Evolutionary conservation across 2,888 invertebrate species (phyloP).

Genomic region (Liopterus haemorrhoidalis): DNA sequence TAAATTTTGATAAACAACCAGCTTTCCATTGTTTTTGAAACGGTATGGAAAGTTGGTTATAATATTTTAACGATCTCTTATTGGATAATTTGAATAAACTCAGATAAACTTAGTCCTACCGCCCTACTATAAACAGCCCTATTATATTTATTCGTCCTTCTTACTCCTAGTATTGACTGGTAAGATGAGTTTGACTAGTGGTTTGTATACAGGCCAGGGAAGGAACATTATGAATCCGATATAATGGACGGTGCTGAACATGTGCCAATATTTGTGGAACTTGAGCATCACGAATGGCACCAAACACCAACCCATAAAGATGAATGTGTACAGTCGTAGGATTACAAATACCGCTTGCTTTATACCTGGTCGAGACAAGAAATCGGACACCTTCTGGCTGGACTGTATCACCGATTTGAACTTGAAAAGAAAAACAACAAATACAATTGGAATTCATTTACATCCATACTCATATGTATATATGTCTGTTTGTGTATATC

Average conservation of each 20-base stretch:
- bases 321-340: constrained; percentile 66
- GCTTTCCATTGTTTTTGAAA: too few relatives aligned
- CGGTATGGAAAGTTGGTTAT: too few relatives aligned
- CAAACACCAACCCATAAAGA: constrained; percentile 80
- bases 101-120: too few relatives aligned
- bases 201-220: constrained; percentile 58
- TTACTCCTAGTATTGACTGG: too few relatives aligned
- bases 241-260: constrained; percentile 60
- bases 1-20: too few relatives aligned
- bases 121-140: too few relatives aligned
- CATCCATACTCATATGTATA: too few relatives aligned
- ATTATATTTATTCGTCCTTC: too few relatives aligned
- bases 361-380: constrained; percentile 45
- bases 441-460: neutral
- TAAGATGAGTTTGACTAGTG: constrained; percentile 39
- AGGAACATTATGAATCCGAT: constrained; percentile 63
- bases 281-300: constrained; percentile 68
- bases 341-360: constrained; percentile 52
- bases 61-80: too few relatives aligned
- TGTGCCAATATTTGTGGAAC: constrained; percentile 60
- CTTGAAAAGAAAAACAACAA: constrained; percentile 41
- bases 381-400: constrained; percentile 47
- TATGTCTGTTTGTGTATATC: too few relatives aligned
- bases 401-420: constrained; percentile 52
- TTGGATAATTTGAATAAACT: too few relatives aligned